Evolutionary conservation across 2,113 vertebrate genomes (phyloP).

Genomic region (Isichthys henryi): DNA sequence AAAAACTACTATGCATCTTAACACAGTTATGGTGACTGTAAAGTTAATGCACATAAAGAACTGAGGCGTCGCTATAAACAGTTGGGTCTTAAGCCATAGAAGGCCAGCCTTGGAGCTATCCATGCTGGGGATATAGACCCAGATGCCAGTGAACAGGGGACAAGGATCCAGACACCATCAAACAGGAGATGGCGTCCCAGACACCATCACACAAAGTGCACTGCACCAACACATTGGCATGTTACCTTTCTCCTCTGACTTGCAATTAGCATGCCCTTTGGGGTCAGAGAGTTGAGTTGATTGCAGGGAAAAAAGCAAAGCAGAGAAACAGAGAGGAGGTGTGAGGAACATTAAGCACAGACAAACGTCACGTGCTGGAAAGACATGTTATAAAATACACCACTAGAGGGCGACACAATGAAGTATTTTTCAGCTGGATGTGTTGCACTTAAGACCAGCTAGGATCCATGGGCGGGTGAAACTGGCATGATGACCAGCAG

Average conservation of each 20-base stretch:
- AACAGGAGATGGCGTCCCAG: too few species aligned
- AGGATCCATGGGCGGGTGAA: not conserved
- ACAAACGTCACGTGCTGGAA: not conserved
- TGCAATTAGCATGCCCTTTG: slow-evolving; percentile 35
- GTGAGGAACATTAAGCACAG: not conserved
- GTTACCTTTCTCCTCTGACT: slow-evolving; percentile 36
- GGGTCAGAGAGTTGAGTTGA: slow-evolving; percentile 17
- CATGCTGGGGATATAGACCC: not conserved
- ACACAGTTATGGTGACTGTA: not conserved
- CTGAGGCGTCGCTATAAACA: not conserved
- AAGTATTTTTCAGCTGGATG: not conserved
- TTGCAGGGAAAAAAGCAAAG: slow-evolving; percentile 20
- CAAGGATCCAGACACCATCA: not conserved
- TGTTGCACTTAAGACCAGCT: not conserved
- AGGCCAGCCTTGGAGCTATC: not conserved
- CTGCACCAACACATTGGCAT: not conserved
- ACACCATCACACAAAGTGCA: not conserved
- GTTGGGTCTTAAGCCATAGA: not conserved
- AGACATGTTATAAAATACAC: not conserved
- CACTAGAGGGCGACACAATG: not conserved
- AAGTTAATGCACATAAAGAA: not conserved
- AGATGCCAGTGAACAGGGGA: not conserved
- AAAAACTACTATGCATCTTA: not conserved
- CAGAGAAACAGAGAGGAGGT: slow-evolving; percentile 12
- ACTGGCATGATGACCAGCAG: not conserved